phyloP scores from a whole-genome alignment of 2,888 invertebrate genomes.

The Nemapogon koenigi region DNA sequence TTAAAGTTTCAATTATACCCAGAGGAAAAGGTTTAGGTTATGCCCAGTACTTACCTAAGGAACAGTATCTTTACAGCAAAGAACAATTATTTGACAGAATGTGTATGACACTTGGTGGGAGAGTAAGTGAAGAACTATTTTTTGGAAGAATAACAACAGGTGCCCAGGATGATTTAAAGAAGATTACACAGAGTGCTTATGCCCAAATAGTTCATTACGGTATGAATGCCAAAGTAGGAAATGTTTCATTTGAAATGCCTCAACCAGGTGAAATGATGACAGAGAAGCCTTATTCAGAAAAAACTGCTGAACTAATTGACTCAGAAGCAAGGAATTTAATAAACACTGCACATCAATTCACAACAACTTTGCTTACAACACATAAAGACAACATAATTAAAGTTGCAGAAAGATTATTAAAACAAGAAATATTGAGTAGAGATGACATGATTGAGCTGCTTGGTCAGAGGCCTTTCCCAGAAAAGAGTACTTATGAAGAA shows the following conservation, averaged over 20 bases:
- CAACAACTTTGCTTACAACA: slow-evolving; percentile 75
- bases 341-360: slow-evolving; percentile 76
- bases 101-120: slow-evolving; percentile 99
- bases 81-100: slow-evolving; percentile 97
- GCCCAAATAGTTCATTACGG: slow-evolving; percentile 97
- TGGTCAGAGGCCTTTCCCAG: slow-evolving; percentile 94
- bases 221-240: slow-evolving; percentile 97
- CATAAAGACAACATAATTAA: slow-evolving; percentile 89
- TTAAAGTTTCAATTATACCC: slow-evolving; percentile 98
- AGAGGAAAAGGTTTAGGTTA: slow-evolving; percentile 98
- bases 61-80: slow-evolving; percentile 95
- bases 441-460: slow-evolving; percentile 98
- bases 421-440: slow-evolving; percentile 93
- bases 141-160: slow-evolving; percentile 96
- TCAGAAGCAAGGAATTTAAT: slow-evolving; percentile 75
- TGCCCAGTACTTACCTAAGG: slow-evolving; percentile 98
- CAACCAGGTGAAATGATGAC: slow-evolving; percentile 90
- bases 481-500: slow-evolving; percentile 99
- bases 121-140: slow-evolving; percentile 97
- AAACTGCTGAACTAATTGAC: slow-evolving; percentile 95
- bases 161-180: slow-evolving; percentile 97
- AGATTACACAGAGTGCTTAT: slow-evolving; percentile 98
- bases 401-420: slow-evolving; percentile 86
- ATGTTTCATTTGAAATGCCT: slow-evolving; percentile 95
- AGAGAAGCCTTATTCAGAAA: slow-evolving; percentile 97